Evolutionary conservation across 2,113 vertebrate species (phyloP).

Genomic region (Morone chrysops): DNA sequence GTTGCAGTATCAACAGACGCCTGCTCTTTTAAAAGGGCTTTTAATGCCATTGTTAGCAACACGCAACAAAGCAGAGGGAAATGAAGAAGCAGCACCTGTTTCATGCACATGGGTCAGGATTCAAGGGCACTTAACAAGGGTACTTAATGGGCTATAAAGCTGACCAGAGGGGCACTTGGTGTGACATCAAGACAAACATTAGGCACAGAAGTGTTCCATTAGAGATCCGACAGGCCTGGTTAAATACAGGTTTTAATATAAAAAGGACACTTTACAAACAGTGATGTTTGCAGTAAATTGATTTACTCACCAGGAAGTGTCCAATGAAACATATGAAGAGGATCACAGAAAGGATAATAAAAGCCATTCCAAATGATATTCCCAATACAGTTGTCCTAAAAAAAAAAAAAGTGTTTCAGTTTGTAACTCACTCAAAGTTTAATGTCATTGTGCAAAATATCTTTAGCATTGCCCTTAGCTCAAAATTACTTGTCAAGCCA

Average conservation of each 20-base stretch:
- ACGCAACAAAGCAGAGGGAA: not conserved
- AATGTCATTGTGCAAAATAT: not conserved
- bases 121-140: conserved; percentile 20
- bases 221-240: not conserved
- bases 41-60: not conserved
- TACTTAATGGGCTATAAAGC: conserved; percentile 35
- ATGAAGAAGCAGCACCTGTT: not conserved
- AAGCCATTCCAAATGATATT: conserved; percentile 93
- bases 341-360: conserved; percentile 92
- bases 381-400: conserved; percentile 90
- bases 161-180: conserved; percentile 36
- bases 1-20: not conserved
- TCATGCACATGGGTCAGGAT: not conserved
- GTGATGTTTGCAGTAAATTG: not conserved
- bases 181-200: conserved; percentile 31
- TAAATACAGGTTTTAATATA: conserved; percentile 6
- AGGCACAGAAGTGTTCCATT: conserved; percentile 18
- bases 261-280: not conserved
- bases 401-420: conserved; percentile 32
- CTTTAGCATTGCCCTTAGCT: not conserved
- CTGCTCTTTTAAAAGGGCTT: not conserved
- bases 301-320: conserved; percentile 91
- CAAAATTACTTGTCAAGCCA: not conserved
- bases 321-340: conserved; percentile 95
- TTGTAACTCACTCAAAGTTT: not conserved